These are phyloP conservation scores for Dione juno DNA, from an alignment of 2,888 invertebrate genomes.

Conservation along the genomic window DNA sequence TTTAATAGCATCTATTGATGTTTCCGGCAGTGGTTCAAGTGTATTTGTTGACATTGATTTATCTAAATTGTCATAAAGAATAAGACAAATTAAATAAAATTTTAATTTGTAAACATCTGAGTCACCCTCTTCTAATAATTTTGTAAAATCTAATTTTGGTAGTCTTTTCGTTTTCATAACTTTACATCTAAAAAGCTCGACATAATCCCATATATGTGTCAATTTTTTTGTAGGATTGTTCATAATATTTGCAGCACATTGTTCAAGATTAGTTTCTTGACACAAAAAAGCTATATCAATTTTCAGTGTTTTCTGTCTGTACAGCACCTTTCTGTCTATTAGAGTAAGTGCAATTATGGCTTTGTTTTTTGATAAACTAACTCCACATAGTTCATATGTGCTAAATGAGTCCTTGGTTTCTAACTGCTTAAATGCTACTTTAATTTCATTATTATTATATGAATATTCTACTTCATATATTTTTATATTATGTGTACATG, in stretches of 20 bases:
- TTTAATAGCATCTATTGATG: slow-evolving; percentile 57
- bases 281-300: slow-evolving; percentile 60
- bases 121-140: slow-evolving; percentile 55
- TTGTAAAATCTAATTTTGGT: slow-evolving; percentile 56
- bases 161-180: slow-evolving; percentile 60
- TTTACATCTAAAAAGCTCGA: slow-evolving; percentile 66
- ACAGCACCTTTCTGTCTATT: slow-evolving; percentile 58
- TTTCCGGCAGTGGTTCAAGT: slow-evolving; percentile 56
- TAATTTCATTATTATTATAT: slow-evolving; percentile 47
- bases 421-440: slow-evolving; percentile 51
- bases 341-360: slow-evolving; percentile 56
- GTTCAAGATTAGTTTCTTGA: slow-evolving; percentile 51
- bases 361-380: slow-evolving; percentile 60
- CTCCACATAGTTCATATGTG: slow-evolving; percentile 57
- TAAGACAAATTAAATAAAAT: slow-evolving; percentile 62
- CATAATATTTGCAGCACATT: slow-evolving; percentile 50
- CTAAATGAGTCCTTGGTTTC: slow-evolving; percentile 56
- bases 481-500: slow-evolving; percentile 61
- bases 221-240: slow-evolving; percentile 61
- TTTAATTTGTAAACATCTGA: slow-evolving; percentile 63
- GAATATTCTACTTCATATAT: slow-evolving; percentile 58
- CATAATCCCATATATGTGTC: slow-evolving; percentile 64
- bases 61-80: slow-evolving; percentile 55
- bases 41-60: slow-evolving; percentile 50
- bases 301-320: slow-evolving; percentile 58